Conservation (phyloP, 1,140 invertebrate genomes). For the Akabosia matsudoensis region DNA sequence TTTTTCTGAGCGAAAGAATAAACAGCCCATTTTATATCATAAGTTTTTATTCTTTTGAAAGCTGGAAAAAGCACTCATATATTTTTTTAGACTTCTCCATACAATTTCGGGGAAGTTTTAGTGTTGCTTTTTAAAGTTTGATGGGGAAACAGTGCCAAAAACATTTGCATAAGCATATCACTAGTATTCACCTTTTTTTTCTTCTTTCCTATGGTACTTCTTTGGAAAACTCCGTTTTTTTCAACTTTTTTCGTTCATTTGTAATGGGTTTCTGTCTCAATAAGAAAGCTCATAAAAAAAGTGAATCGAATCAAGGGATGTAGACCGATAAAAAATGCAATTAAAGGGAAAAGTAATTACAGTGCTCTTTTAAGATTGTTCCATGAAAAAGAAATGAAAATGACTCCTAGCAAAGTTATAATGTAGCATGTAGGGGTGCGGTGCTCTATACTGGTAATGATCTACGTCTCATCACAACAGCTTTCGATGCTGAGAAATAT, state of each 20-base stretch:
- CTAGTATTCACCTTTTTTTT: neutral
- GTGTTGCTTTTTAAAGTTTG: no score
- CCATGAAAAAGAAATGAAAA: slow-evolving; percentile 33
- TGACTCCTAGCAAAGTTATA: slow-evolving; percentile 21
- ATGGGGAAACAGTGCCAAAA: no score
- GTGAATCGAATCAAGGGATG: slow-evolving; percentile 34
- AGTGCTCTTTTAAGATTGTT: slow-evolving; percentile 29
- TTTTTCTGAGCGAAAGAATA: neutral
- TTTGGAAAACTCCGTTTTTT: neutral
- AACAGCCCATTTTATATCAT: neutral
- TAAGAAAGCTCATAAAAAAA: slow-evolving; percentile 34
- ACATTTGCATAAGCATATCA: no score
- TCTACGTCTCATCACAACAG: no score
- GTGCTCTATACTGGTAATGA: neutral
- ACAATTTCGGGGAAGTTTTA: no score
- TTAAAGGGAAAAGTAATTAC: slow-evolving; percentile 47
- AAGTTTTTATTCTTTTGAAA: neutral
- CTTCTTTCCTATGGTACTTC: neutral
- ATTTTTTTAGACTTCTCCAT: neutral
- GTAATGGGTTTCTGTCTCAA: slow-evolving; percentile 9
- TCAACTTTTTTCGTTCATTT: neutral
- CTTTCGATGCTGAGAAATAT: no score
- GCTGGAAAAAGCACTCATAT: neutral
- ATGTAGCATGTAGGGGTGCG: neutral
- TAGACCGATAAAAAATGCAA: slow-evolving; percentile 46